A percentile compares a stretch with the other conserved stretches of the same genome.
Conservation (phyloP, 1,140 invertebrate species). For the Helicorthomorpha holstii region DNA sequence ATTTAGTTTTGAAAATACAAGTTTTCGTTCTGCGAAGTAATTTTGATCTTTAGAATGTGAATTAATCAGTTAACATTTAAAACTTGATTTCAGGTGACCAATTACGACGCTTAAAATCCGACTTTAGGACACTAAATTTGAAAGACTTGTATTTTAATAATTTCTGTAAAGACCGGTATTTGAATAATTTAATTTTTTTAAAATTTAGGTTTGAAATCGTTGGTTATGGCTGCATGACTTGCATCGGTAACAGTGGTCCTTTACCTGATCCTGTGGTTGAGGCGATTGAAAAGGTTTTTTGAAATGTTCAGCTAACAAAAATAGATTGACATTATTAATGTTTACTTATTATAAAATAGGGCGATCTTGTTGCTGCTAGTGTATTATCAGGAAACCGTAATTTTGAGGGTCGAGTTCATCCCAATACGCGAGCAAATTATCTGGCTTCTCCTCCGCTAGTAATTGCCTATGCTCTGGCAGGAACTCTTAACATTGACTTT, state of each 20-base stretch:
- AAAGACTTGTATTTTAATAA: no score
- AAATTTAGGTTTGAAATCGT: conserved; percentile 66
- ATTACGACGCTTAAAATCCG: no score
- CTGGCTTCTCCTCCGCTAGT: conserved; percentile 86
- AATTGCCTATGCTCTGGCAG: conserved; percentile 91
- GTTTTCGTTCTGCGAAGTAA: no score
- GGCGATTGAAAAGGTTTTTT: conserved; percentile 73
- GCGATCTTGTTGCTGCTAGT: conserved; percentile 82
- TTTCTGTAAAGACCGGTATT: no score
- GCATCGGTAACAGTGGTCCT: conserved; percentile 93
- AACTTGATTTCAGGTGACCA: no score
- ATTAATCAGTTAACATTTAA: no score
- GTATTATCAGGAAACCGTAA: conserved; percentile 93
- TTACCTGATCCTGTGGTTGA: conserved; percentile 76
- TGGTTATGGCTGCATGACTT: conserved; percentile 92
- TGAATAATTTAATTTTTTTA: conserved; percentile 3
- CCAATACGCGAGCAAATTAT: conserved; percentile 89
- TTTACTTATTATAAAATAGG: conserved; percentile 26
- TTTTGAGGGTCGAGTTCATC: conserved; percentile 94
- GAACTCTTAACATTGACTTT: conserved; percentile 87
- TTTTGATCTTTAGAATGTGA: no score
- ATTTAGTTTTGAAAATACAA: neutral
- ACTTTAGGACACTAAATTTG: no score
- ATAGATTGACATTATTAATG: neutral
- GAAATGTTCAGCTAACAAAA: neutral